Conservation (phyloP, 2,888 invertebrate genomes). For the Drosophila birchii region DNA sequence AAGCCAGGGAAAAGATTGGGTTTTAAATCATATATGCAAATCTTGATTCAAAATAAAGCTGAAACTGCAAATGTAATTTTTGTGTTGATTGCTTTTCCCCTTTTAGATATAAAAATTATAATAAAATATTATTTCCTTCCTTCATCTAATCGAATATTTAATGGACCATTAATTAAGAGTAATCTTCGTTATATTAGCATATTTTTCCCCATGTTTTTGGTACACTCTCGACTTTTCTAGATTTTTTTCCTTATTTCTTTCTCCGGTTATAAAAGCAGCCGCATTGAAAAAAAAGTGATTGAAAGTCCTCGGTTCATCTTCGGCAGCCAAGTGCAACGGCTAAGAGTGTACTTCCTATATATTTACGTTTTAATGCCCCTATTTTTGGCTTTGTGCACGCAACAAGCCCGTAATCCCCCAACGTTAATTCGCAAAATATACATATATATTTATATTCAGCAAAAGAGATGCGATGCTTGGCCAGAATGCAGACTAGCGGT, state of each 20-base stretch:
- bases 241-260: slow-evolving; percentile 6
- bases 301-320: slow-evolving; percentile 53
- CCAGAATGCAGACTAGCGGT: slow-evolving; percentile 16
- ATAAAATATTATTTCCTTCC: not conserved
- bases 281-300: slow-evolving; percentile 30
- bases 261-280: slow-evolving; percentile 37
- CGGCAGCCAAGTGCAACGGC: slow-evolving; percentile 67
- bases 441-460: not conserved
- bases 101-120: not conserved
- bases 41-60: not conserved
- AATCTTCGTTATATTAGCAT: not conserved
- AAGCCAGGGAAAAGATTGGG: not conserved
- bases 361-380: slow-evolving; percentile 9
- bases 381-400: slow-evolving; percentile 33
- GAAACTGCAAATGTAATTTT: not conserved
- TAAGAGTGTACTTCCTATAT: slow-evolving; percentile 58
- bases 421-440: slow-evolving; percentile 14
- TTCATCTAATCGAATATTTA: not conserved
- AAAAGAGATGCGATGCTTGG: not conserved
- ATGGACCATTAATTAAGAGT: not conserved
- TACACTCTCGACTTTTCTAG: slow-evolving; percentile 12
- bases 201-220: not conserved
- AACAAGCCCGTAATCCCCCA: slow-evolving; percentile 5
- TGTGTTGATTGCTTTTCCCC: too few species aligned
- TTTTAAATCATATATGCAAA: not conserved